These are phyloP conservation scores for Dyspetes luteomarginatus DNA, from an alignment of 2,888 invertebrate species.

Conservation along the genomic window DNA sequence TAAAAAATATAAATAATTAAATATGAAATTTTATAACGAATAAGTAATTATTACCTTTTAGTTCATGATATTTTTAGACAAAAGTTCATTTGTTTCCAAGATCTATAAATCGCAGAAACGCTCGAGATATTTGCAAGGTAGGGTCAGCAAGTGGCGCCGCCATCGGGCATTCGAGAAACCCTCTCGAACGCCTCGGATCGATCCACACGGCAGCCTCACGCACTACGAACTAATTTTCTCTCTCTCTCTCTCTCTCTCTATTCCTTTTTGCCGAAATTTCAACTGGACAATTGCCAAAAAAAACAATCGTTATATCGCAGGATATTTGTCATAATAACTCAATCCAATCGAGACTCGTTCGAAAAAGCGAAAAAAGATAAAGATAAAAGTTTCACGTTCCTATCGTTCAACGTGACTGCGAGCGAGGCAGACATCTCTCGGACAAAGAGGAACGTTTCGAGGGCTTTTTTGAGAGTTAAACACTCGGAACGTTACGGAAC, in stretches of 20 bases:
- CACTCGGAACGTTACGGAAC: constrained; percentile 71
- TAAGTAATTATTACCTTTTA: neutral
- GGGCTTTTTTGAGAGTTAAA: constrained; percentile 56
- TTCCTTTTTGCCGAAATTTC: neutral
- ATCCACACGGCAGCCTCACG: constrained; percentile 30
- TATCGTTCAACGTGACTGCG: constrained; percentile 23
- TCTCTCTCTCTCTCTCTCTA: neutral
- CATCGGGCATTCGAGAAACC: neutral
- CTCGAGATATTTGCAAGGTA: neutral
- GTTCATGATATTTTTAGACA: constrained; percentile 52
- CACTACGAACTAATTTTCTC: constrained; percentile 15
- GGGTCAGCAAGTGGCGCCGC: constrained; percentile 45
- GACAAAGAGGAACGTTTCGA: neutral
- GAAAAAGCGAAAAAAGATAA: neutral
- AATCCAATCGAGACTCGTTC: neutral
- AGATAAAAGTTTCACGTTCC: constrained; percentile 11
- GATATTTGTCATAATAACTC: neutral
- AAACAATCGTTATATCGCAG: neutral
- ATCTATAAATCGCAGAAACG: constrained; percentile 71
- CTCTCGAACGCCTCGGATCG: constrained; percentile 17
- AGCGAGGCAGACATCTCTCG: no score
- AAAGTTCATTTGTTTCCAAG: constrained; percentile 78
- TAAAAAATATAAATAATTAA: neutral
- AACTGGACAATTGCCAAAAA: neutral
- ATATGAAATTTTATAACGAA: neutral